These are phyloP conservation scores for Passer domesticus DNA, from an alignment of 2,113 vertebrate genomes.

Conservation along the genomic window DNA sequence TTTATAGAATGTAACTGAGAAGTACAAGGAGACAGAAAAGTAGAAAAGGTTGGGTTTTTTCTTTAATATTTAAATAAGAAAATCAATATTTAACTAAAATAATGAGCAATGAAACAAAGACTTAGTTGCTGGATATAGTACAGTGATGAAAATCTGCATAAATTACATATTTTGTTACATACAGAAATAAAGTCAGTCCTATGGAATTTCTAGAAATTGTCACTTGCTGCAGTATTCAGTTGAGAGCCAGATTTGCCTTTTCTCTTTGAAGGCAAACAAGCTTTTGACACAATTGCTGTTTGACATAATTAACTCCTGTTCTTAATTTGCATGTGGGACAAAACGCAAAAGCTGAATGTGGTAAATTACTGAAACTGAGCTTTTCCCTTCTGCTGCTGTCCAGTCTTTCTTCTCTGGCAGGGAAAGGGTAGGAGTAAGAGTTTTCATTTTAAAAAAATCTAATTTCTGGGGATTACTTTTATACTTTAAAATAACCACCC, in stretches of 20 bases:
- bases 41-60: neutral
- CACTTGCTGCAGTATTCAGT: neutral
- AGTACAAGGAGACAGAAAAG: neutral
- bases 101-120: neutral
- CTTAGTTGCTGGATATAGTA: neutral
- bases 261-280: neutral
- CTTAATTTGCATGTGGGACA: neutral
- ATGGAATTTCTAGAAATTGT: neutral
- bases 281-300: neutral
- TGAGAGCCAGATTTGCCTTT: neutral
- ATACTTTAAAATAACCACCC: neutral
- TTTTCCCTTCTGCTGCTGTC: neutral
- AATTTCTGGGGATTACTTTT: neutral
- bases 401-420: neutral
- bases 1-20: neutral
- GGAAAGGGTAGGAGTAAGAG: neutral
- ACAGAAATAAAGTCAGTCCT: neutral
- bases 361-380: neutral
- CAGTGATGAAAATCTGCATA: neutral
- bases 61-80: neutral
- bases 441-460: neutral
- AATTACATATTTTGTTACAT: accelerated
- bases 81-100: neutral
- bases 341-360: neutral
- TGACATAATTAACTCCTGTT: neutral